Evolutionary conservation across 92 coral and sea anemone species (phyloP), one percentile per base, ranked within the genome.

Genomic region (Palythoa caribaeorum): DNA sequence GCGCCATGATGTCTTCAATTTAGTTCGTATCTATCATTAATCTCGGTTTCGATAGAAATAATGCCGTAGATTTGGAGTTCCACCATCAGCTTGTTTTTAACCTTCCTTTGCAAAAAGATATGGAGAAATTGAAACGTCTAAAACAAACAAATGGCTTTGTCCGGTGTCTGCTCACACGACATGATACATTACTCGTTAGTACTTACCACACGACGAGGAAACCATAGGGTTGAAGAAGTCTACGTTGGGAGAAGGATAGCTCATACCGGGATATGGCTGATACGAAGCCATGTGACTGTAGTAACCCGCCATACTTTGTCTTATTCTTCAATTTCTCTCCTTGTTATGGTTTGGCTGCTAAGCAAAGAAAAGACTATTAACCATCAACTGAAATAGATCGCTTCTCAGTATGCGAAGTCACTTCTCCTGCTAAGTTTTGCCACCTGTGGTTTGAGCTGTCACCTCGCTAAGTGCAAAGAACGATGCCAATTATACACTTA

Each of bases 171-270:
- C 51, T 55, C 15, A 47, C 76, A 35, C 36, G 9, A 79, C 20
- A 38, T 15, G 16, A 20, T 12, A 79, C 72, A 66, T 14, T 66
- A 94, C 28, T 28, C 28, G 28, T 28, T 28, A 28, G 28, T 28
- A 28, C 98, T 91, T 88, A 95, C 98, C 94, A 66, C 98, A 95
- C 2, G 98, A 90, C 11, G 94, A 93, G 4, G 98, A 91, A 6
- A 88, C 94, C 96, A 96, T 89, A 66, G 88, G 96, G 68, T 91
- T 94, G 87, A 96, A 94, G 94, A 93, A 95, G 85, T 95, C 98
- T 39, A 95, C 92, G 51, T 95, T 93, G 63, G 96, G 98, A 0
- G 96, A 92, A 2, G 96, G 94, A 86, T 88, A 93, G 9, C 79
- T 84, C 92, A 94, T 89, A 37, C 90, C 96, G 14, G 94, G 96